Conservation (phyloP, 2,113 vertebrate species). For the Myrmophylax atrothorax region DNA sequence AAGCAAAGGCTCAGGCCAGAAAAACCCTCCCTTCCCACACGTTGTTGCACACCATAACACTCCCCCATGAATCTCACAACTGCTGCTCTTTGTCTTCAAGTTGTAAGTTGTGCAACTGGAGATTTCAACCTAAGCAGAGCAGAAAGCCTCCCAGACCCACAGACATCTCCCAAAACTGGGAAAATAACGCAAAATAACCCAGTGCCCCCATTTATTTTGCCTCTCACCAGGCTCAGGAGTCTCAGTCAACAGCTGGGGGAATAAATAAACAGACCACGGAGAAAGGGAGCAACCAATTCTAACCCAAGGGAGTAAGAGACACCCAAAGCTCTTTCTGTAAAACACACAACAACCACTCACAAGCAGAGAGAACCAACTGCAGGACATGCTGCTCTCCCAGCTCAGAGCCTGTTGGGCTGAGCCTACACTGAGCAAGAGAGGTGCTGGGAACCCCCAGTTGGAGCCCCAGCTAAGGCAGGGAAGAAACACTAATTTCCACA, state of each 20-base stretch:
- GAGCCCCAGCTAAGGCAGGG: background rate
- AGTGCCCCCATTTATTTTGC: background rate
- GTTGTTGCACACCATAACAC: no score
- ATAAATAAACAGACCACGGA: background rate
- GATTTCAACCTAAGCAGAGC: background rate
- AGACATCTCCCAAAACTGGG: background rate
- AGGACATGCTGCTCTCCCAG: accelerated
- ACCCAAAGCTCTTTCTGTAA: background rate
- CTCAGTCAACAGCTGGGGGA: background rate
- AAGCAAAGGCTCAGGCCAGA: background rate
- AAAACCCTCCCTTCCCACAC: background rate
- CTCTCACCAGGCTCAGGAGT: background rate
- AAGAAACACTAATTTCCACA: background rate
- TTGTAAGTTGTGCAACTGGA: accelerated
- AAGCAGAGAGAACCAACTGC: background rate
- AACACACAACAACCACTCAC: background rate
- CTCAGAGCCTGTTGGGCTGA: accelerated
- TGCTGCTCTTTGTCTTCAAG: background rate
- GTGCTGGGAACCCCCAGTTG: background rate
- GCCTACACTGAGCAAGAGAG: background rate
- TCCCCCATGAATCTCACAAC: background rate
- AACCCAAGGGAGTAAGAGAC: background rate
- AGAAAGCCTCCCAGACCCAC: background rate
- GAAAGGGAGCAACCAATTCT: background rate
- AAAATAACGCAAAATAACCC: background rate